phyloP scores from a whole-genome alignment of 1,140 invertebrate species.

The Cyrtorhinus lividipennis region DNA sequence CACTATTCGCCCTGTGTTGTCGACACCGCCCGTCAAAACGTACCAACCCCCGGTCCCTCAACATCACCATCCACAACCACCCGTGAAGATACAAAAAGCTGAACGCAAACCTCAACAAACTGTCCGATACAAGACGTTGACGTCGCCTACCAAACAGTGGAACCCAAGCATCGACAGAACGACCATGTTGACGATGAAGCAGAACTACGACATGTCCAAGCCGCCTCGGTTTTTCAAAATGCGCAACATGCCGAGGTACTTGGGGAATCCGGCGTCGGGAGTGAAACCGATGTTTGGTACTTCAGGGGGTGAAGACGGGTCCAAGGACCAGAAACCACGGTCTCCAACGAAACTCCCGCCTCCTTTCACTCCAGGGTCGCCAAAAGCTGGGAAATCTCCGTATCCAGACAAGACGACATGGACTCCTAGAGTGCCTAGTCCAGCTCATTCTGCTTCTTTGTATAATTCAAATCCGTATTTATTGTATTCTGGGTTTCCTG shows the following conservation, averaged over 20 bases:
- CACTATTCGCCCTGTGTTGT: conserved; percentile 16
- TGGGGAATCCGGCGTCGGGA: conserved; percentile 44
- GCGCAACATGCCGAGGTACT: conserved; percentile 39
- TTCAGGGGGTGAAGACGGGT: conserved; percentile 3
- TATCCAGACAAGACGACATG: conserved; percentile 14
- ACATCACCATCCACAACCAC: background rate
- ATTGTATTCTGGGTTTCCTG: conserved; percentile 16
- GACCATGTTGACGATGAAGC: conserved; percentile 34
- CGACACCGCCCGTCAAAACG: background rate
- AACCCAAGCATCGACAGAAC: conserved; percentile 40
- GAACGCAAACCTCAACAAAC: conserved; percentile 22
- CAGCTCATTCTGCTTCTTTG: conserved; percentile 19
- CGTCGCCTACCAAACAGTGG: conserved; percentile 41
- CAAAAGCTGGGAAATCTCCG: conserved; percentile 18
- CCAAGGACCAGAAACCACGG: conserved; percentile 29
- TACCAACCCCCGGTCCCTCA: conserved; percentile 12
- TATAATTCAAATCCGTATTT: conserved; percentile 15
- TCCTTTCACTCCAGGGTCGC: conserved; percentile 23
- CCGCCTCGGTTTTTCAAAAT: conserved; percentile 43
- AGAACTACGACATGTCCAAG: conserved; percentile 29
- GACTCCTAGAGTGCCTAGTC: conserved; percentile 19
- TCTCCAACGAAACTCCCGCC: conserved; percentile 22
- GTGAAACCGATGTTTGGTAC: conserved; percentile 44
- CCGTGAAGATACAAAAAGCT: conserved; percentile 10
- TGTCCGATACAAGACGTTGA: conserved; percentile 38